A percentile compares a stretch with the other conserved stretches of the same genome.
phyloP scores from a whole-genome alignment of 2,797 vertebrate genomes.

The Dicrostonyx torquatus region DNA sequence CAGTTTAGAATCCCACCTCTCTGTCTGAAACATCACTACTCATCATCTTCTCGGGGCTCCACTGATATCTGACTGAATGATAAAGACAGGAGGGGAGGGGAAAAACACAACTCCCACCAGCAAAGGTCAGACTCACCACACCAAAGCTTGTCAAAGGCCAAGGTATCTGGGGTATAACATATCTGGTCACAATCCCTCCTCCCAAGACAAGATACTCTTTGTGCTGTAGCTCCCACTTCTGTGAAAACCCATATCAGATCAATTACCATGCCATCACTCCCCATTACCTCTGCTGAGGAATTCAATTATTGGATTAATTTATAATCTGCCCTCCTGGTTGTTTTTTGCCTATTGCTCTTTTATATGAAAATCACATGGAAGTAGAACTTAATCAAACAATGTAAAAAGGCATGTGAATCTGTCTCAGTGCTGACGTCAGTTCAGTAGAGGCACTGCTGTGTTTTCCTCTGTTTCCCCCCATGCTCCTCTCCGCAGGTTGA shows the following conservation, averaged over 20 bases:
- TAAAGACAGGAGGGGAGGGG: neutral
- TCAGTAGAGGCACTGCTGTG: conserved; percentile 22
- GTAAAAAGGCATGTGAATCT: conserved; percentile 45
- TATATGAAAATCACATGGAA: conserved; percentile 54
- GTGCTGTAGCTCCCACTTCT: conserved; percentile 72
- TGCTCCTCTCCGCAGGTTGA: conserved; percentile 43
- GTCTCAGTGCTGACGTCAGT: conserved; percentile 26
- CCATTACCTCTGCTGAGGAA: conserved; percentile 81
- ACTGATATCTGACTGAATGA: neutral
- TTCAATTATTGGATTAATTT: conserved; percentile 84
- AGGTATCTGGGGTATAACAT: conserved; percentile 38
- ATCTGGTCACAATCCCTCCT: conserved; percentile 65
- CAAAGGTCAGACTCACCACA: neutral
- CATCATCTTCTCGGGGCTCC: neutral
- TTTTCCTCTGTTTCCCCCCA: conserved; percentile 25
- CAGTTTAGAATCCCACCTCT: neutral
- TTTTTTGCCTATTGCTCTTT: conserved; percentile 48
- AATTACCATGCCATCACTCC: conserved; percentile 82
- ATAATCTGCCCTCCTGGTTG: conserved; percentile 80
- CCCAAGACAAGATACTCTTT: conserved; percentile 75
- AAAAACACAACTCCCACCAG: accelerated
- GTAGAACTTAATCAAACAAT: conserved; percentile 56
- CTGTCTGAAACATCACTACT: neutral
- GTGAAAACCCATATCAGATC: conserved; percentile 83
- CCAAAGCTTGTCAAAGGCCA: neutral